Evolutionary conservation across 64 coral and sea anemone species (phyloP), one percentile per base, ranked within the genome.

Genomic region (Actinia tenebrosa): DNA sequence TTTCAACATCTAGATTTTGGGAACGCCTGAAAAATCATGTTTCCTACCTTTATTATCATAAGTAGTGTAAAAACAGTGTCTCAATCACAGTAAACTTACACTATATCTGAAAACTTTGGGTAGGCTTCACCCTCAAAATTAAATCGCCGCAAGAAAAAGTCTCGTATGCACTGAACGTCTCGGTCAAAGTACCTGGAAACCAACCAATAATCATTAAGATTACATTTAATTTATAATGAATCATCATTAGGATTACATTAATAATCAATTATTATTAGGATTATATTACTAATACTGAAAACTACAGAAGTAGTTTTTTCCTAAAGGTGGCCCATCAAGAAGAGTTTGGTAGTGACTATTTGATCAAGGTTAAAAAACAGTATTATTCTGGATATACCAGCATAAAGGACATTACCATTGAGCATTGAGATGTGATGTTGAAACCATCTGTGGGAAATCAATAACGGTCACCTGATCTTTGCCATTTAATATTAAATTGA

Each of bases 401-500:
- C 30, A 37, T 37, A 37, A 37, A 37, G 30, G 30, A 50, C 26
- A 81, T 80, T 89, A 98, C 97, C 97, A 99, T 53, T 95, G 88
- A 69, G 97, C 97, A 93, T 99, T 99, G 4, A 92, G 71, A 89
- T 99, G 97, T 17, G 97, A 99, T 37, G 86, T 99, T n/a, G 97
- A 99, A 0, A 99, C 97, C 97, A 99, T 99, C 46, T 99, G 97
- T 1, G 97, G 97, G 58, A 99, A 99, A 79, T 99, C 96, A 16
- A 98, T 98, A 3, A 98, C 93, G 17, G 96, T 98, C 47, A 95
- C 91, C 88, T 98, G 85, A 79, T 94, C 96, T 60, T 87, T 90
- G 63, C 87, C 83, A 78, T 94, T 92, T 7, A 98, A 72, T 50
- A 98, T 98, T 10, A 98, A 56, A 84, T 98, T 98, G 68, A 98